Percentiles rank a stretch among this genome's conserved stretches.
Evolutionary conservation across 2,113 vertebrate genomes (phyloP).

Genomic region (Formicarius rufipectus): DNA sequence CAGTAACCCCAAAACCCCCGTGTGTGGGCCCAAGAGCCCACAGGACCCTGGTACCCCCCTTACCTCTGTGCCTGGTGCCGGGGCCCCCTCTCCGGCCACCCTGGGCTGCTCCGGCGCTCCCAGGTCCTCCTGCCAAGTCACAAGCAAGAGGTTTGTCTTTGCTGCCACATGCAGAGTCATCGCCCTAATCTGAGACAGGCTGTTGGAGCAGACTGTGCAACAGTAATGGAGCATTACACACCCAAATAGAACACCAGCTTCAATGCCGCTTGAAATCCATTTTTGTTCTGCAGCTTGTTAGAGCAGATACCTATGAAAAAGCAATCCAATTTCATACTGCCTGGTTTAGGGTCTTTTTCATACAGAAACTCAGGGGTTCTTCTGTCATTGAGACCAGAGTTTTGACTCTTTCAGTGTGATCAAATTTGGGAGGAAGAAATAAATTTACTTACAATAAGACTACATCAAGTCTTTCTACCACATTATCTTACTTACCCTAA

Average conservation of each 20-base stretch:
- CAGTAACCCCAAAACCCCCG: not conserved
- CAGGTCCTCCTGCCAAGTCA: conserved; percentile 70
- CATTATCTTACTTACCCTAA: not conserved
- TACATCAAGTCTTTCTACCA: not conserved
- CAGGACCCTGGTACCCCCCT: not conserved
- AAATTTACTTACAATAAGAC: not conserved
- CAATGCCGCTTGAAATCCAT: not conserved
- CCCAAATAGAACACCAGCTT: fast-evolving
- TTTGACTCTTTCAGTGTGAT: not conserved
- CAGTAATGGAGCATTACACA: not conserved
- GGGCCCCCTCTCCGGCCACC: conserved; percentile 26
- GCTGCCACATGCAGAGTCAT: not conserved
- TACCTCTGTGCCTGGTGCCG: conserved; percentile 37
- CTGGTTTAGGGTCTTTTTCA: not conserved
- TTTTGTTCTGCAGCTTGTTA: not conserved
- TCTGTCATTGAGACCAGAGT: not conserved
- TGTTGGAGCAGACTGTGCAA: fast-evolving
- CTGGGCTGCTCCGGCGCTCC: not conserved
- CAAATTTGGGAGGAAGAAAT: not conserved
- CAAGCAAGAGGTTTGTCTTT: not conserved
- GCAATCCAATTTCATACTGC: not conserved
- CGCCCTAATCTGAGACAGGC: not conserved
- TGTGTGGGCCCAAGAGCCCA: fast-evolving
- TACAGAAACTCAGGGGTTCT: not conserved
- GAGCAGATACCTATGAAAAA: not conserved